A percentile compares a stretch with the other conserved stretches of the same genome.
These are phyloP conservation scores for Leptobrachium leishanense DNA, from an alignment of 2,113 vertebrate species.

Conservation along the genomic window DNA sequence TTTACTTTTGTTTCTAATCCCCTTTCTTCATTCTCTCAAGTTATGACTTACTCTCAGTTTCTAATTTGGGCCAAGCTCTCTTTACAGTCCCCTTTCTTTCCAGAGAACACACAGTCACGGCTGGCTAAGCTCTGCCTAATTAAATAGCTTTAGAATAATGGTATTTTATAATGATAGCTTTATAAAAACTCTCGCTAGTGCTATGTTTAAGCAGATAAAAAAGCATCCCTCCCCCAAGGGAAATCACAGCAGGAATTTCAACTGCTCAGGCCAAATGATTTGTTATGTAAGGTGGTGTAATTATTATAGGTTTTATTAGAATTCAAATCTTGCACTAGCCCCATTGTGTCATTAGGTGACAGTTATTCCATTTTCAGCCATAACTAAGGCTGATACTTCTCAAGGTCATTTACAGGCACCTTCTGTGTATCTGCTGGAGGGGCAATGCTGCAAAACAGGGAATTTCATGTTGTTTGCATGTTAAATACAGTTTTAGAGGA, in stretches of 20 bases:
- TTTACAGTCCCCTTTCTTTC: constrained; percentile 38
- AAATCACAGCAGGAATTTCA: constrained; percentile 48
- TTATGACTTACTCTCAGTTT: background rate
- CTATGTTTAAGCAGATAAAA: constrained; percentile 46
- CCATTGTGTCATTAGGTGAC: constrained; percentile 49
- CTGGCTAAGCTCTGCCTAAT: constrained; percentile 46
- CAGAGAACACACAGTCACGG: constrained; percentile 46
- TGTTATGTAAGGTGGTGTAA: constrained; percentile 47
- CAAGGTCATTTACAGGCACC: constrained; percentile 28
- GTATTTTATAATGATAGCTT: constrained; percentile 51
- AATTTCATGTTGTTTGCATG: too few species aligned
- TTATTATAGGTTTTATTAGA: constrained; percentile 50
- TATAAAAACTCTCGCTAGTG: constrained; percentile 44
- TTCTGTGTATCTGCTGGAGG: background rate
- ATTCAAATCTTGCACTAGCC: constrained; percentile 40
- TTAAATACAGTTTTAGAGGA: too few species aligned
- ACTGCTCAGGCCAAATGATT: constrained; percentile 46
- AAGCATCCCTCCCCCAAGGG: constrained; percentile 43
- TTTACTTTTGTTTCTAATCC: too few species aligned
- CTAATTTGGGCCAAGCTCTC: constrained; percentile 41
- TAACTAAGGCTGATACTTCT: constrained; percentile 30
- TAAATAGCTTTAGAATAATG: constrained; percentile 51
- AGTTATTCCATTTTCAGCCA: constrained; percentile 39
- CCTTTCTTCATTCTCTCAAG: background rate
- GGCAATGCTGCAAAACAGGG: background rate